These are phyloP conservation scores for Phalacrocorax aristotelis DNA, from an alignment of 2,113 vertebrate genomes.

Conservation along the genomic window DNA sequence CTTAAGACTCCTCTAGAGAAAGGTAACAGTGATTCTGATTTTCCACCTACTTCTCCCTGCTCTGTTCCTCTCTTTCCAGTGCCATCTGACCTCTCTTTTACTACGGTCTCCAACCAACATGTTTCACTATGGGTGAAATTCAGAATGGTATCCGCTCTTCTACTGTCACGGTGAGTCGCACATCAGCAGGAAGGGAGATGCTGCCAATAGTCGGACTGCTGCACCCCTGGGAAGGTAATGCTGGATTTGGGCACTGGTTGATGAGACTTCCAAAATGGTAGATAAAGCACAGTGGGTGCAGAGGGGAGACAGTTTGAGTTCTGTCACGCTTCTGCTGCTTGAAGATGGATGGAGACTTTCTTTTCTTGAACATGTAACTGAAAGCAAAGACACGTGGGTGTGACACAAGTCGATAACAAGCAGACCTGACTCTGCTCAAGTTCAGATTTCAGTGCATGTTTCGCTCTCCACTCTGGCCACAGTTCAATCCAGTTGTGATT, in stretches of 20 bases:
- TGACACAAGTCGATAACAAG: background rate
- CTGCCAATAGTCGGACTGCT: background rate
- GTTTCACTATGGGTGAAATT: background rate
- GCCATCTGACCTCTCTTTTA: background rate
- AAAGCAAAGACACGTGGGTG: background rate
- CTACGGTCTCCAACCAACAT: rapidly evolving
- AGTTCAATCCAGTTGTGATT: background rate
- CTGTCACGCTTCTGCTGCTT: background rate
- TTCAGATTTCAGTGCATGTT: background rate
- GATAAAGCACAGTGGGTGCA: background rate
- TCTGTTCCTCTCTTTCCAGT: background rate
- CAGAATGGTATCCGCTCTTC: background rate
- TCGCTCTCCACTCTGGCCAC: background rate
- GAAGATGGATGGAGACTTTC: background rate
- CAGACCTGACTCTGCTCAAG: background rate
- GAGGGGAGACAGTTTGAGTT: background rate
- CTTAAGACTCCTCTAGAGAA: background rate
- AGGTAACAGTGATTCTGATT: background rate
- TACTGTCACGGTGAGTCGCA: background rate
- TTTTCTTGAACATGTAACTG: background rate
- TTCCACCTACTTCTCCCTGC: background rate
- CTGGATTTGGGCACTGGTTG: background rate
- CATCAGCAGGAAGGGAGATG: background rate
- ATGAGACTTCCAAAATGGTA: slow-evolving; percentile 1
- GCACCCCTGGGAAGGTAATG: background rate